Evolutionary conservation across 2,797 vertebrate genomes (phyloP), one percentile per base, ranked within the genome.

Genomic region (Sebastes diaconus): DNA sequence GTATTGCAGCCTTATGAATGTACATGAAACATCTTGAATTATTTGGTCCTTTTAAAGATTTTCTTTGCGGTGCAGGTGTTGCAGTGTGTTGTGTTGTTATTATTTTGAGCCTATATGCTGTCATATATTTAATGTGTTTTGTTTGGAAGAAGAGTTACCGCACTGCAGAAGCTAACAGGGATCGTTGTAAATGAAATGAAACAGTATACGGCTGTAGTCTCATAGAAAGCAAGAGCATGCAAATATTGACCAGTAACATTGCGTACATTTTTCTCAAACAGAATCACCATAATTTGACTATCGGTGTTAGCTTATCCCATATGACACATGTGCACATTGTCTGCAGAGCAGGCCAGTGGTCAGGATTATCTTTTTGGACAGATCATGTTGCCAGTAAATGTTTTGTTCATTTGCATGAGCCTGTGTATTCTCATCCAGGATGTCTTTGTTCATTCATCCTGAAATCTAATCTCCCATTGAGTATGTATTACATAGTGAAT

Each of bases 21-120:
- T 66, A 22, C 34, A 34, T 73, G 5, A 78, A 79, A 68, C 64
- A 42, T 74, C 61, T 52, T 29, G 55, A 73, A 83, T 68, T 4
- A 80, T 86, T 66, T 55, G 20, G 3, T 22, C 30, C 14, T 50
- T 63, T 34, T 59, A 42, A 75, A 75, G 68, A 69, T 79, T 81
- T 27, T 54, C 27, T 61, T 52, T 59, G 46, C 61, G 32, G 7
- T 32, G 22, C 8, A 64, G 54, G 18, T 32, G 36, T 71, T 61
- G 61, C 55, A 42, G 60, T 57, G 12, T 34, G 32, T 64, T 60
- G 34, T 70, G 24, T 36, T 34, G n/a, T 34, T 60, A 55, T 74
- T 63, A 18, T 57, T 22, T 67, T 57, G 20, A 68, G 59, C 18
- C 16, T 63, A 64, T 63, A 59, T n/a, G 50, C 34, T 68, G 32